phyloP scores from a whole-genome alignment of 2,113 vertebrate species.

The Orcinus orca region DNA sequence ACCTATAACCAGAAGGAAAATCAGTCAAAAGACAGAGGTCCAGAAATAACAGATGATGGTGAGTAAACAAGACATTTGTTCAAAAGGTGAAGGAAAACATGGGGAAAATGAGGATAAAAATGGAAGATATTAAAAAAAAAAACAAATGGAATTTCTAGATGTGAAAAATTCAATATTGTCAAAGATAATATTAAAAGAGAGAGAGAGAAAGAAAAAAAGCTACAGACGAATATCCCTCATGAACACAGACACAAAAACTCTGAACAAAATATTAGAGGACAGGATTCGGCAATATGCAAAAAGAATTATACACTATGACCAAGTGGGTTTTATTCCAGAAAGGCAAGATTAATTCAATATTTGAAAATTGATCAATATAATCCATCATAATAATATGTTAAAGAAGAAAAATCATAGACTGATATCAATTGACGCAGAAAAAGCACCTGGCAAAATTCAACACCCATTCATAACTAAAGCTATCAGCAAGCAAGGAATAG shows the following conservation, averaged over 20 bases:
- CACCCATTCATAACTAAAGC: neutral
- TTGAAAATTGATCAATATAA: neutral
- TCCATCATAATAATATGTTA: neutral
- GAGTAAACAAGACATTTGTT: neutral
- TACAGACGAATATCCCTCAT: neutral
- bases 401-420: neutral
- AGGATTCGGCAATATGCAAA: neutral
- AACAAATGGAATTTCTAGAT: neutral
- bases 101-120: neutral
- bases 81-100: neutral
- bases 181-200: neutral
- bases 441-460: neutral
- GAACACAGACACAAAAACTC: neutral
- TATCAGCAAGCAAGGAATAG: too few species aligned
- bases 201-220: neutral
- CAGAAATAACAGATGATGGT: neutral
- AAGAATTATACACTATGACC: neutral
- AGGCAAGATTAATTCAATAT: neutral
- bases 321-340: neutral
- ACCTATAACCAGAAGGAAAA: neutral
- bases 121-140: neutral
- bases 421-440: neutral
- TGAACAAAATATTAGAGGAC: neutral
- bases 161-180: neutral
- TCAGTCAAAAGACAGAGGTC: neutral